Evolutionary conservation across 1,140 invertebrate genomes (phyloP).

Genomic region (Pseudomyrmex gracilis): DNA sequence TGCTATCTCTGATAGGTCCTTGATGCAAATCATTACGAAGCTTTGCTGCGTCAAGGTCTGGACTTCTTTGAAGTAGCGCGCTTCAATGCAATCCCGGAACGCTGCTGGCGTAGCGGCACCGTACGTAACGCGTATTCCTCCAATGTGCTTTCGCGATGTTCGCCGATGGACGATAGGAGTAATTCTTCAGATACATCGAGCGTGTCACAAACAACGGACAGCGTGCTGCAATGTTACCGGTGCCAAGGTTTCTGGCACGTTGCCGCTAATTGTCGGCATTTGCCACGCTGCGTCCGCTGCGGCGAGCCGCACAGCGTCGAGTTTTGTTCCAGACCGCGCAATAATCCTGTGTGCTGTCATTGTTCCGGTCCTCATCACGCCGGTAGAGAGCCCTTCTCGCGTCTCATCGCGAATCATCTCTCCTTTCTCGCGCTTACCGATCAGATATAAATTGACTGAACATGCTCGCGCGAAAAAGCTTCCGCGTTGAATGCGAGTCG

Average conservation of each 20-base stretch:
- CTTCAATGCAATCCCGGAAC: constrained; percentile 83
- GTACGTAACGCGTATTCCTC: neutral
- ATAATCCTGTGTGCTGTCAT: constrained; percentile 86
- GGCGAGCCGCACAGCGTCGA: constrained; percentile 85
- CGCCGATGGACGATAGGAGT: neutral
- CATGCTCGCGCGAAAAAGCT: too few species aligned
- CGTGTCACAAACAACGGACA: constrained; percentile 73
- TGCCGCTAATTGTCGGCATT: constrained; percentile 85
- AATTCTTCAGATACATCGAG: constrained; percentile 61
- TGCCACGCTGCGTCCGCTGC: constrained; percentile 86
- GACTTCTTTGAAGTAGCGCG: constrained; percentile 84
- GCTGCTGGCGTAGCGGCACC: constrained; percentile 77
- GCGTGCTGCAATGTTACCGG: constrained; percentile 84
- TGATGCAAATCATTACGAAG: constrained; percentile 83
- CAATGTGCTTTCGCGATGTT: constrained; percentile 20
- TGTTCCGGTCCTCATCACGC: constrained; percentile 86
- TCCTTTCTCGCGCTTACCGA: neutral
- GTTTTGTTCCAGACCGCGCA: constrained; percentile 84
- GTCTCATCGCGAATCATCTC: neutral
- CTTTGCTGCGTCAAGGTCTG: constrained; percentile 82
- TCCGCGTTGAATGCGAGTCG: too few species aligned
- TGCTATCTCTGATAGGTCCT: constrained; percentile 76
- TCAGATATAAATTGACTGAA: too few species aligned
- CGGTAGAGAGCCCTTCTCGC: constrained; percentile 73
- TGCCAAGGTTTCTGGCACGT: constrained; percentile 87